phyloP scores from a whole-genome alignment of 2,113 vertebrate species.

The Mungos mungo region DNA sequence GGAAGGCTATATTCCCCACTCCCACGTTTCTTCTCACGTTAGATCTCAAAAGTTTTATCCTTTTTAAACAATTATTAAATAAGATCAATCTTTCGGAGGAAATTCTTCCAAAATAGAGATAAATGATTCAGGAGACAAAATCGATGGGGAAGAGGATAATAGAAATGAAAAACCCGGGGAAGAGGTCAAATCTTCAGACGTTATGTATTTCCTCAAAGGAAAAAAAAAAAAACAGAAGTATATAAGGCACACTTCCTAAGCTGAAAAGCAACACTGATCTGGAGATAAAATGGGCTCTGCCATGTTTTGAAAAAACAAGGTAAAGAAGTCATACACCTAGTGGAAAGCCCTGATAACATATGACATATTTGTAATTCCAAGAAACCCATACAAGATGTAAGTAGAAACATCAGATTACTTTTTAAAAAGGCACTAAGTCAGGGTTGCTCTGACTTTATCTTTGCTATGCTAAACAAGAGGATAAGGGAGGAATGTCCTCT shows the following conservation, averaged over 20 bases:
- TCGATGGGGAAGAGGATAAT: not conserved
- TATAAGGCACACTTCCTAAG: rapidly evolving
- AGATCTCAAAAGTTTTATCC: not conserved
- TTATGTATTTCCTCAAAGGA: not conserved
- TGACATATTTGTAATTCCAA: not conserved
- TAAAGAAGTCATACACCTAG: not conserved
- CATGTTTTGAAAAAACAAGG: not conserved
- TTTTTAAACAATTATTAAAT: not conserved
- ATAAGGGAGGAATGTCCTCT: not conserved
- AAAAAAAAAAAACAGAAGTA: not conserved
- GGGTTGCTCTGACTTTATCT: not conserved
- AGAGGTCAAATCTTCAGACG: not conserved
- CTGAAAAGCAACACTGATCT: not conserved
- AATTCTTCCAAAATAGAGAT: not conserved
- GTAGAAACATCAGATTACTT: not conserved
- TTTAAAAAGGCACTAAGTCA: not conserved
- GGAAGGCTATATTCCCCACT: not conserved
- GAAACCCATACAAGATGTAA: not conserved
- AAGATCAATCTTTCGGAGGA: not conserved
- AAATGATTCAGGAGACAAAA: not conserved
- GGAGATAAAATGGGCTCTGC: not conserved
- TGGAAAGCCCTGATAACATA: not conserved
- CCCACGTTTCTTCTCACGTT: not conserved
- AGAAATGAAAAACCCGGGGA: not conserved
- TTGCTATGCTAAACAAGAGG: not conserved